A percentile compares a stretch with the other conserved stretches of the same genome.
These are phyloP conservation scores for Drosophila tristis DNA, from an alignment of 1,140 invertebrate species.

Conservation along the genomic window DNA sequence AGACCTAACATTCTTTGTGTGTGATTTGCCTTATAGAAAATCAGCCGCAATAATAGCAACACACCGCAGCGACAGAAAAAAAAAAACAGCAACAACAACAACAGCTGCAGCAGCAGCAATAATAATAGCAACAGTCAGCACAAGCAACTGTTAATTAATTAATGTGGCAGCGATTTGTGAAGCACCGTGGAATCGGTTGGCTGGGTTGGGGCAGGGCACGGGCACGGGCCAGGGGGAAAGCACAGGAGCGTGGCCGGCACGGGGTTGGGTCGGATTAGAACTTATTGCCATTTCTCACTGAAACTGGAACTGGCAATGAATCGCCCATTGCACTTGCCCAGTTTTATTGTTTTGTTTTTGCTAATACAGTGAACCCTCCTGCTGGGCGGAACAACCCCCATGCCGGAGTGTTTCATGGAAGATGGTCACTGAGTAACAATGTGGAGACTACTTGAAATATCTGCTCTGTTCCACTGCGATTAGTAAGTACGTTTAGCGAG, in stretches of 20 bases:
- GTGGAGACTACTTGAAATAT: too few species aligned
- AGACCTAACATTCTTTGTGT: constrained; percentile 5
- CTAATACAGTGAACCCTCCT: too few species aligned
- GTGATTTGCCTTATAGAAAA: constrained; percentile 21
- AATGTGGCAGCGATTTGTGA: constrained; percentile 50
- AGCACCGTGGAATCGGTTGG: neutral
- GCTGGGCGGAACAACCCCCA: too few species aligned
- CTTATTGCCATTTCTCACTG: constrained; percentile 17
- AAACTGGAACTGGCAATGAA: constrained; percentile 15
- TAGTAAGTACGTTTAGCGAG: too few species aligned
- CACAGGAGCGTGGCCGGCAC: neutral
- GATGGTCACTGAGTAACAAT: too few species aligned
- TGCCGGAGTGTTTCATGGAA: too few species aligned
- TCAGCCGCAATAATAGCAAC: constrained; percentile 17
- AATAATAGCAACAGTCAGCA: constrained; percentile 27
- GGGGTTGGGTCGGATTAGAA: constrained; percentile 11
- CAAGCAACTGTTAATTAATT: constrained; percentile 66
- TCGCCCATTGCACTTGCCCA: neutral
- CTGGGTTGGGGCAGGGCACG: too few species aligned
- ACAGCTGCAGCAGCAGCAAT: too few species aligned
- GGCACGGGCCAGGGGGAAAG: too few species aligned
- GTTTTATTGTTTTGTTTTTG: constrained; percentile 9
- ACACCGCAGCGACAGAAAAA: constrained; percentile 22
- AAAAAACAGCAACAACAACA: constrained; percentile 16
- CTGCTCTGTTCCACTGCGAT: too few species aligned